phyloP scores from a whole-genome alignment of 2,888 invertebrate species.

The Odontomyia ornata region DNA sequence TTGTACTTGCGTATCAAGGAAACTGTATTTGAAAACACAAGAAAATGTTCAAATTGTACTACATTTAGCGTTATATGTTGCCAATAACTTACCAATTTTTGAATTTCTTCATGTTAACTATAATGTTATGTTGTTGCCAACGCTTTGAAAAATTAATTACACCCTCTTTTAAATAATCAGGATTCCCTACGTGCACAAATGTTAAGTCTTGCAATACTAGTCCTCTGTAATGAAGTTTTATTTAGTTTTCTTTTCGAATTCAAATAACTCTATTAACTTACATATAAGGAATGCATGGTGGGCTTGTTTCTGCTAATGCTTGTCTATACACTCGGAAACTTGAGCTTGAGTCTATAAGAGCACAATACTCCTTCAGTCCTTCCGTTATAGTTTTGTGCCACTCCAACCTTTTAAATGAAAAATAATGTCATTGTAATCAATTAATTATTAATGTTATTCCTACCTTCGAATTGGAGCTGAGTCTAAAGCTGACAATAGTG shows the following conservation, averaged over 20 bases:
- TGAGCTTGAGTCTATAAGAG: conserved; percentile 96
- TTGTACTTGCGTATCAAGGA: too few species aligned
- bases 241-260: background rate
- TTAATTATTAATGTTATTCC: background rate
- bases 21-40: too few species aligned
- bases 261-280: conserved; percentile 66
- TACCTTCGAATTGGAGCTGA: conserved; percentile 83
- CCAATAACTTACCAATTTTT: conserved; percentile 81
- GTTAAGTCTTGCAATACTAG: conserved; percentile 98
- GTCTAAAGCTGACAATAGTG: conserved; percentile 94
- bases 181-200: conserved; percentile 98
- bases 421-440: background rate
- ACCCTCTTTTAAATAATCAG: conserved; percentile 85
- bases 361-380: conserved; percentile 92
- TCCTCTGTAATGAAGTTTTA: conserved; percentile 74
- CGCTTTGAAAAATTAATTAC: conserved; percentile 95
- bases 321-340: conserved; percentile 97
- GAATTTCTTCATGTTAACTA: conserved; percentile 98
- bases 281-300: conserved; percentile 99
- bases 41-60: too few species aligned
- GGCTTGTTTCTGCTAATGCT: conserved; percentile 92
- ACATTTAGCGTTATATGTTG: too few species aligned
- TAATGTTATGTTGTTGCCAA: conserved; percentile 98
- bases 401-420: conserved; percentile 73
- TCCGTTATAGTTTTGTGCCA: conserved; percentile 93